Percentiles rank a stretch among this genome's conserved stretches.
These are phyloP conservation scores for Drosophila kuntzei DNA, from an alignment of 2,888 invertebrate genomes.

Conservation along the genomic window DNA sequence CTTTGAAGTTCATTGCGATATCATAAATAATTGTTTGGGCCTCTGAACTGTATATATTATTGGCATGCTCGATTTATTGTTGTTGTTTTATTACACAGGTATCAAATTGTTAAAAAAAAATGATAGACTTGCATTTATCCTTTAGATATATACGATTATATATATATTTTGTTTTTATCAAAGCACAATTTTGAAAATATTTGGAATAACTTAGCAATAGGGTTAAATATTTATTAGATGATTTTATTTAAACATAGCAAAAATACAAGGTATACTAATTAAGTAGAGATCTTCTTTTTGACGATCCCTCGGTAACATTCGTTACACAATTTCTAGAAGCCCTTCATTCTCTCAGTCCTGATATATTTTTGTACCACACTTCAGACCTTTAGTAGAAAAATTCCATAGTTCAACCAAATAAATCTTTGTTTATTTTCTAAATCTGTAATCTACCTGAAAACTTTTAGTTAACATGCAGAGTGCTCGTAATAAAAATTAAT, in stretches of 20 bases:
- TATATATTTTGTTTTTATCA: not conserved
- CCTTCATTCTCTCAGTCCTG: too few relatives aligned
- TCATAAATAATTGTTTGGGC: slow-evolving; percentile 56
- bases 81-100: slow-evolving; percentile 19
- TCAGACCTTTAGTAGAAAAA: too few relatives aligned
- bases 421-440: too few relatives aligned
- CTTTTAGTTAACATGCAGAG: too few relatives aligned
- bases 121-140: slow-evolving; percentile 3
- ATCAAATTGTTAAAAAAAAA: slow-evolving; percentile 1
- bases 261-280: not conserved
- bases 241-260: not conserved
- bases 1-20: slow-evolving; percentile 54
- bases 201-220: not conserved
- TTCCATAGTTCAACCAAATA: too few relatives aligned
- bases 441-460: too few relatives aligned
- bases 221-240: not conserved
- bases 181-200: not conserved
- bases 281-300: not conserved
- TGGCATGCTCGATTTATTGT: slow-evolving; percentile 20
- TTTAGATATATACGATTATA: too few relatives aligned
- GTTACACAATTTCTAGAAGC: too few relatives aligned
- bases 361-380: too few relatives aligned
- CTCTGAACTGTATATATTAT: slow-evolving; percentile 49
- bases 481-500: too few relatives aligned
- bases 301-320: too few relatives aligned